Evolutionary conservation across 2,797 vertebrate genomes (phyloP).

Genomic region (Platyrinchus mystaceus): DNA sequence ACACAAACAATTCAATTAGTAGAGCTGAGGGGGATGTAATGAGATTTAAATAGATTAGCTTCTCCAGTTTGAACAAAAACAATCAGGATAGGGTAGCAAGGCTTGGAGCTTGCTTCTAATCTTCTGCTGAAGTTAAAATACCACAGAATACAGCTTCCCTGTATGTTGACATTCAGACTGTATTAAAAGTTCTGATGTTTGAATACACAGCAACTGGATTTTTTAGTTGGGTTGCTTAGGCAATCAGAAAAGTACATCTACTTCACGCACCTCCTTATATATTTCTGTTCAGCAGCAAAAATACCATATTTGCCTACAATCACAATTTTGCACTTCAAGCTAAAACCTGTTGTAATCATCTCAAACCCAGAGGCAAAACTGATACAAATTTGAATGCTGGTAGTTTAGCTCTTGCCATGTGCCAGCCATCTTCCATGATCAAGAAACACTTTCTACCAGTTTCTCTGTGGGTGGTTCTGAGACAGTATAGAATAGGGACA

Average conservation of each 20-base stretch:
- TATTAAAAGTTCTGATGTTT: slow-evolving; percentile 18
- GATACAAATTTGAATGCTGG: slow-evolving; percentile 24
- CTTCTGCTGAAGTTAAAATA: slow-evolving; percentile 25
- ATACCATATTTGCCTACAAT: slow-evolving; percentile 20
- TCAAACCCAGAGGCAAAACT: slow-evolving; percentile 43
- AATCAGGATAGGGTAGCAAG: not conserved
- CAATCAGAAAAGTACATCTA: not conserved
- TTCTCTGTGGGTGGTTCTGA: slow-evolving; percentile 17
- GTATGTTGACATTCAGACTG: slow-evolving; percentile 23
- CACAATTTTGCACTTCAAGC: slow-evolving; percentile 28
- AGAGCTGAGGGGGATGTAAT: not conserved
- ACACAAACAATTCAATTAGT: not conserved
- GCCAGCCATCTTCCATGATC: slow-evolving; percentile 38
- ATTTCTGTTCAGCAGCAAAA: slow-evolving; percentile 44
- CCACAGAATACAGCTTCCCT: not conserved
- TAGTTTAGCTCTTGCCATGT: slow-evolving; percentile 37
- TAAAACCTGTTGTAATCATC: slow-evolving; percentile 49
- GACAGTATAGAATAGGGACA: not conserved
- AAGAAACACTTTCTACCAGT: slow-evolving; percentile 36
- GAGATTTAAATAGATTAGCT: not conserved
- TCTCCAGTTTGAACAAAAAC: not conserved
- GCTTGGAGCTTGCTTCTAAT: not conserved
- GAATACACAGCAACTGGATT: not conserved
- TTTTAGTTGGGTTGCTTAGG: slow-evolving; percentile 15
- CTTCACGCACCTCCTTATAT: not conserved